These are phyloP conservation scores for Pseudeuparius sepicola DNA, from an alignment of 2,888 invertebrate genomes.

Conservation along the genomic window DNA sequence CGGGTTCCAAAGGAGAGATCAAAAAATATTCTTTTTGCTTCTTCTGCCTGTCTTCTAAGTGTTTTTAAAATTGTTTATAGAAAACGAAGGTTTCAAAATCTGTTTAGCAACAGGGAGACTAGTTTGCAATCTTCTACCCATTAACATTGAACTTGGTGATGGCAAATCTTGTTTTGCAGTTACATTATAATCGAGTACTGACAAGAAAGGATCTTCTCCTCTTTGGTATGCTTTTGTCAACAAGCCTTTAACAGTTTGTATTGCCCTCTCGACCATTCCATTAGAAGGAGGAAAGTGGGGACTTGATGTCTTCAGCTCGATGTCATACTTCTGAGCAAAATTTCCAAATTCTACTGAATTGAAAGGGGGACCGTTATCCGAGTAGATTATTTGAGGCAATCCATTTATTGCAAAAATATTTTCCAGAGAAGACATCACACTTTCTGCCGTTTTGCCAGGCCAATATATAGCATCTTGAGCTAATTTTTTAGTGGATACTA, in stretches of 20 bases:
- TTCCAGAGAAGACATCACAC: too few species aligned
- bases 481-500: slow-evolving; percentile 14
- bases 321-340: slow-evolving; percentile 19
- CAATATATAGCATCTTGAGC: slow-evolving; percentile 25
- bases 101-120: too few species aligned
- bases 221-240: slow-evolving; percentile 18
- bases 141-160: too few species aligned
- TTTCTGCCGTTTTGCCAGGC: slow-evolving; percentile 15
- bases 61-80: too few species aligned
- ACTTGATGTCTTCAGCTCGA: slow-evolving; percentile 18
- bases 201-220: slow-evolving; percentile 22
- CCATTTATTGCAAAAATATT: slow-evolving; percentile 15
- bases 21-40: too few species aligned
- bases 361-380: slow-evolving; percentile 20
- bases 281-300: slow-evolving; percentile 20
- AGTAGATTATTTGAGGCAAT: slow-evolving; percentile 15
- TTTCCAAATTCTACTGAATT: slow-evolving; percentile 17
- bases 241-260: slow-evolving; percentile 22
- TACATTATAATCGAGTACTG: too few species aligned
- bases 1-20: too few species aligned
- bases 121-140: neutral
- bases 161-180: too few species aligned
- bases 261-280: slow-evolving; percentile 22
- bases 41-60: too few species aligned
- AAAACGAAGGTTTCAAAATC: too few species aligned